Base-by-base conservation (phyloP, 2,797 vertebrate species). In the Aldrovandia affinis region DNA sequence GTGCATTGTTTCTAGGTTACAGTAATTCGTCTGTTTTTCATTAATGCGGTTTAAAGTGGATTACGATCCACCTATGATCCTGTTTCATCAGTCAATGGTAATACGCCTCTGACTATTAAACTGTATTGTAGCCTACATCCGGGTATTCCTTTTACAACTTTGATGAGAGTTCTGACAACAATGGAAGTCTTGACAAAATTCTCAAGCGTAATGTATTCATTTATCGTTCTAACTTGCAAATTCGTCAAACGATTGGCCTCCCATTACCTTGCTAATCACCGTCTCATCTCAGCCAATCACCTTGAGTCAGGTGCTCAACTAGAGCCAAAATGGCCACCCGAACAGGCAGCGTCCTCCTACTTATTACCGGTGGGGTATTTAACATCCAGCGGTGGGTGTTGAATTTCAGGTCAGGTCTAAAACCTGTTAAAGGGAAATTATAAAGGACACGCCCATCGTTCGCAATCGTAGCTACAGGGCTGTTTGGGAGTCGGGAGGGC, bases 361-460 rank as follows among this genome's bases (percentile, higher is more conserved):
- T 5, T 50, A 12, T 50, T 50, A 50, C n/a, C n/a, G n/a, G n/a
- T n/a, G n/a, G n/a, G n/a, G 47, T 50, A 50, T 50, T 50, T 50
- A 0, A 12, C 12, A 50, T 50, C 12, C 47, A 50, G 1, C 47
- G 12, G 47, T 50, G 47, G 47, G 47, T 6, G 47, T 50, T 50
- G 47, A 50, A 50, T 50, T 50, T 12, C 47, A 50, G 6, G 6
- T 50, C 6, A 50, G 6, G 6, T 50, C 6, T 6, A 5, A 50
- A 50, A 50, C 47, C 12, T 50, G 47, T n/a, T 61, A 61, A 61
- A 18, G n/a, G n/a, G 9, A 5, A 59, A 65, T 73, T 81, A 81
- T 84, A 81, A 84, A 61, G 10, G 65, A 47, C 61, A 57, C n/a
- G 39, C 83, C 65, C 63, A 50, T 73, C 79, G 80, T 57, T 85